Base-by-base conservation (phyloP, 1,140 invertebrate species). In the Caenorhabditis brenneri region DNA sequence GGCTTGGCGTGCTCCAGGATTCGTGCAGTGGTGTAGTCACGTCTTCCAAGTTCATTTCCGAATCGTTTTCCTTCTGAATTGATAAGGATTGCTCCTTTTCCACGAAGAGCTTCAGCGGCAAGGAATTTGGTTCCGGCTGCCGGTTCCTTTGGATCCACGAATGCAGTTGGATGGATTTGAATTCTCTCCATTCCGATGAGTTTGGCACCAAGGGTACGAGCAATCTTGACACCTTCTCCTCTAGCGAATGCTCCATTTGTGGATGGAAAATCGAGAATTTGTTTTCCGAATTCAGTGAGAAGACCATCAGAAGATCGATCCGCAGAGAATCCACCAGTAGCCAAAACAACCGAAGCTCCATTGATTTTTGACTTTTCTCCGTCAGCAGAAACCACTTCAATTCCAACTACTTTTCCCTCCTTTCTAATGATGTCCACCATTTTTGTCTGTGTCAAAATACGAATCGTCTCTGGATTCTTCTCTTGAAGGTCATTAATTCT, bases 221-320 rank as follows among this genome's bases (percentile, higher is more conserved):
- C 89, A 89, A 90, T 90, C 80, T 91, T 91, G 9, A 91, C 89
- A 39, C 91, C 90, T 79, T 91, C 89, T 51, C 91, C 91, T n/a
- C 87, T 88, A 31, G 91, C 91, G 85, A 91, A 91, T n/a, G 87
- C 81, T 31, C 91, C 91, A 86, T 91, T 91, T 12, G 91, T 91
- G 6, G 90, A 91, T 29, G 91, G 91, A 19, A 91, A 84, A n/a
- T 80, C 55, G 29, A 51, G 27, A 39, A 10, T 49, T 36, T 80
- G 15, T 31, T 19, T 31, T 49, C 49, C 91, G 85, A 88, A 91
- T 83, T 91, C 89, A 2, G 58, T 65, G 7, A 91, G 79, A 36
- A 91, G 86, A 15, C 89, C 90, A 39, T 89, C 88, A 29, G 86
- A 78, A 33, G 88, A 79, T 19, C 53, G 81, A 58, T 89, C 88